Evolutionary conservation across 2,888 invertebrate species (phyloP).

Genomic region (Copidosoma aretas): DNA sequence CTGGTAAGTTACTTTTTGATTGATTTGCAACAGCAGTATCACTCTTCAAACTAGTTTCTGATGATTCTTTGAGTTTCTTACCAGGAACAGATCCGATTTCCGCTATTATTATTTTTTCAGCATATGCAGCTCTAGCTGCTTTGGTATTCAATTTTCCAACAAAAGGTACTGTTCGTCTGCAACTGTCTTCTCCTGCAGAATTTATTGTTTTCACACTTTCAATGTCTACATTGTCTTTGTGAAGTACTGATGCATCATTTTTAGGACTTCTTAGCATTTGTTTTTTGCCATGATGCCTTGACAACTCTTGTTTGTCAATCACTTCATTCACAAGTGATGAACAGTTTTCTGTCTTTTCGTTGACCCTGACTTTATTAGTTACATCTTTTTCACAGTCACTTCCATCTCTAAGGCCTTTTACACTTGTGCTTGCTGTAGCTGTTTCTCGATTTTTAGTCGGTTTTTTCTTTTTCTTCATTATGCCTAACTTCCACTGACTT

Average conservation of each 20-base stretch:
- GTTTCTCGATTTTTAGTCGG: not conserved
- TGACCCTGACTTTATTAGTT: not conserved
- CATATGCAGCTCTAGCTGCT: conserved; percentile 24
- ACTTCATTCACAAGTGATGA: not conserved
- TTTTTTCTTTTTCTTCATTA: conserved; percentile 21
- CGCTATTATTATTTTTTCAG: conserved; percentile 29
- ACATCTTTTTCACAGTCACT: not conserved
- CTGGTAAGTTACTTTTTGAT: conserved; percentile 1
- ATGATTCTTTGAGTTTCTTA: conserved; percentile 3
- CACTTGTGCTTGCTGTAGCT: not conserved
- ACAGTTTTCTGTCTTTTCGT: not conserved
- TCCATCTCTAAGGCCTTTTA: not conserved
- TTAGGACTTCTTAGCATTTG: not conserved
- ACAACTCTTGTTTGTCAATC: conserved; percentile 4
- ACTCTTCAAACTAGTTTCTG: conserved; percentile 8
- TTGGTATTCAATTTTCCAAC: conserved; percentile 36
- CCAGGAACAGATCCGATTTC: not conserved
- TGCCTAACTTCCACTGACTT: conserved; percentile 25
- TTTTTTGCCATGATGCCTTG: not conserved
- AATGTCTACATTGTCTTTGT: conserved; percentile 15
- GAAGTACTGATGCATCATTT: not conserved
- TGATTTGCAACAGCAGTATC: not conserved
- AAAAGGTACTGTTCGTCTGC: conserved; percentile 35
- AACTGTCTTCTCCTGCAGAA: conserved; percentile 24
- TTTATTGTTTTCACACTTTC: conserved; percentile 15